Percentiles rank a stretch among this genome's conserved stretches.
These are phyloP conservation scores for Apostichopus japonicus DNA, from an alignment of 35 echinoderm and acorn worm species.

Conservation along the genomic window DNA sequence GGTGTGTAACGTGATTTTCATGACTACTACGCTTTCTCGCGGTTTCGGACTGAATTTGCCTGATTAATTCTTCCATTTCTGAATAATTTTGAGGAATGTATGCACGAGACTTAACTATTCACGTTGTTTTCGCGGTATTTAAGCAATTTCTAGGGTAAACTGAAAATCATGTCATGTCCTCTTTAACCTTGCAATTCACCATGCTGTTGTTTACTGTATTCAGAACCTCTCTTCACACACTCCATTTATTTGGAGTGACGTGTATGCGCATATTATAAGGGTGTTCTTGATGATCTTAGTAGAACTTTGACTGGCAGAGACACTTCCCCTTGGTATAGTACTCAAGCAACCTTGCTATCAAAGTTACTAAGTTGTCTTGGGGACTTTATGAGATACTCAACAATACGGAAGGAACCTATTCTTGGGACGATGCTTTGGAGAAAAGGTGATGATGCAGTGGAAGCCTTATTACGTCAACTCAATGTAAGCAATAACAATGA, in stretches of 20 bases:
- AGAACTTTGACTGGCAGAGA: background rate
- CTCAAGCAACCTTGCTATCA: conserved; percentile 13
- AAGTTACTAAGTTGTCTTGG: background rate
- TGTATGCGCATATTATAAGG: conserved; percentile 14
- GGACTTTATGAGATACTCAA: background rate
- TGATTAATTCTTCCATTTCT: too few relatives aligned
- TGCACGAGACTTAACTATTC: too few relatives aligned
- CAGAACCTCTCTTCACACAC: background rate
- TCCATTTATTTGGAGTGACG: conserved; percentile 18
- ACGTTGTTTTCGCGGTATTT: too few relatives aligned
- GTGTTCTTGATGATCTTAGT: background rate
- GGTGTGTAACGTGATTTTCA: too few relatives aligned
- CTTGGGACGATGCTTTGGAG: background rate
- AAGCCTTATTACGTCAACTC: background rate
- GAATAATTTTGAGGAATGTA: too few relatives aligned
- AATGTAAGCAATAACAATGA: background rate
- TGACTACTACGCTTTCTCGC: too few relatives aligned
- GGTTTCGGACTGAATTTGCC: too few relatives aligned
- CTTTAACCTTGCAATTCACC: background rate
- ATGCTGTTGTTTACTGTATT: conserved; percentile 40
- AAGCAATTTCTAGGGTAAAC: too few relatives aligned
- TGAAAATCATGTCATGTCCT: too few relatives aligned
- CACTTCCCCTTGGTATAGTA: background rate
- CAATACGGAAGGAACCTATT: conserved; percentile 1
- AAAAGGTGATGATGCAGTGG: background rate